phyloP scores from a whole-genome alignment of 2,113 vertebrate genomes.

The Macroglossus sobrinus region DNA sequence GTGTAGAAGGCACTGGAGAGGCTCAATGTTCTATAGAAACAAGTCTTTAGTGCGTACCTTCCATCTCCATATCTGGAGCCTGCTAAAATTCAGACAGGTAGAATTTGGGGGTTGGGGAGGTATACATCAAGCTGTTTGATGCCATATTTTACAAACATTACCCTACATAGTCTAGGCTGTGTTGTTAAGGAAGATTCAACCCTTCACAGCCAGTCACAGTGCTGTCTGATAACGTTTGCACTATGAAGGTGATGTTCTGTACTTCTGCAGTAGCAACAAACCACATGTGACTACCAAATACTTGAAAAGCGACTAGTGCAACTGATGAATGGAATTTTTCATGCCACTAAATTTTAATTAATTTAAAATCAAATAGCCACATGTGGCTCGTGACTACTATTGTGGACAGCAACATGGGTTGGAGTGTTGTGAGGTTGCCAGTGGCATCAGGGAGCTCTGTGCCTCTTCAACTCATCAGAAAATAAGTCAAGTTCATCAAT shows the following conservation, averaged over 20 bases:
- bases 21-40: rapidly evolving
- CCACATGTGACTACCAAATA: not conserved
- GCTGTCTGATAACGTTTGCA: no score
- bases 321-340: not conserved
- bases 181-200: not conserved
- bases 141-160: not conserved
- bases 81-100: not conserved
- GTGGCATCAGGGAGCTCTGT: rapidly evolving
- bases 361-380: not conserved
- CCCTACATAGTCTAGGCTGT: not conserved
- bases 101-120: no score
- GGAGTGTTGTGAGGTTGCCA: not conserved
- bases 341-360: not conserved
- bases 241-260: not conserved
- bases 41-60: not conserved
- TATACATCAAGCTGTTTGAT: not conserved
- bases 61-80: not conserved
- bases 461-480: not conserved
- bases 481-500: not conserved
- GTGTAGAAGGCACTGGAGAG: no score
- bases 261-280: not conserved
- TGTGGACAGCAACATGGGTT: not conserved
- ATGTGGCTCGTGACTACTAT: not conserved
- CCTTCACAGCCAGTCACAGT: not conserved
- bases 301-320: not conserved